A percentile compares a stretch with the other conserved stretches of the same genome.
phyloP scores from a whole-genome alignment of 2,888 invertebrate genomes.

The Drosophila mimetica region DNA sequence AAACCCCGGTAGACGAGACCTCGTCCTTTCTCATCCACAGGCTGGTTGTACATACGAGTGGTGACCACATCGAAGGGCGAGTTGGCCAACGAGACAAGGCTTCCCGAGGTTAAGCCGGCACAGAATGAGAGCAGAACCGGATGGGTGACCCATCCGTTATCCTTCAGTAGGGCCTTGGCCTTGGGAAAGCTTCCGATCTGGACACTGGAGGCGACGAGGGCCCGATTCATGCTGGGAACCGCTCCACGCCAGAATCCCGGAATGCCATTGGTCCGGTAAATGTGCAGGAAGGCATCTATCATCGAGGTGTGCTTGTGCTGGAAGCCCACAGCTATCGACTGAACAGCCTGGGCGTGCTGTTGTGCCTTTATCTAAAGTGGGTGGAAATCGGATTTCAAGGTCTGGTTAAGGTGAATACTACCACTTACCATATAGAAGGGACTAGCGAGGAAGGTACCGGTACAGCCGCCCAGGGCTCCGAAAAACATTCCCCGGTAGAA shows the following conservation, averaged over 20 bases:
- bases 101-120: constrained; percentile 91
- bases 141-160: constrained; percentile 79
- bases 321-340: constrained; percentile 93
- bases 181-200: constrained; percentile 93
- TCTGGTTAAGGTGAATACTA: background rate
- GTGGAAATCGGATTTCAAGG: background rate
- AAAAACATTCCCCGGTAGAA: constrained; percentile 88
- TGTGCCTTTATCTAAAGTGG: constrained; percentile 82
- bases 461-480: constrained; percentile 91
- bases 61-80: constrained; percentile 95
- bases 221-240: constrained; percentile 89
- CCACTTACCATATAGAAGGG: constrained; percentile 91
- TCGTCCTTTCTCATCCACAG: constrained; percentile 87
- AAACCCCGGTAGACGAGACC: constrained; percentile 90
- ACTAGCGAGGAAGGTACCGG: constrained; percentile 92
- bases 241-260: constrained; percentile 93
- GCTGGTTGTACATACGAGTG: constrained; percentile 95
- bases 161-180: constrained; percentile 87
- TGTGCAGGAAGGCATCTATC: constrained; percentile 87
- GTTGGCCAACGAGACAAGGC: constrained; percentile 91
- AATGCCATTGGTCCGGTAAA: constrained; percentile 86
- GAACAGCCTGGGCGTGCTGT: constrained; percentile 84
- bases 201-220: constrained; percentile 91
- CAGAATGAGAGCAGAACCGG: constrained; percentile 89
- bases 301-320: constrained; percentile 92